These are phyloP conservation scores for Acholoe squamosa DNA, from an alignment of 2,888 invertebrate species.

Conservation along the genomic window DNA sequence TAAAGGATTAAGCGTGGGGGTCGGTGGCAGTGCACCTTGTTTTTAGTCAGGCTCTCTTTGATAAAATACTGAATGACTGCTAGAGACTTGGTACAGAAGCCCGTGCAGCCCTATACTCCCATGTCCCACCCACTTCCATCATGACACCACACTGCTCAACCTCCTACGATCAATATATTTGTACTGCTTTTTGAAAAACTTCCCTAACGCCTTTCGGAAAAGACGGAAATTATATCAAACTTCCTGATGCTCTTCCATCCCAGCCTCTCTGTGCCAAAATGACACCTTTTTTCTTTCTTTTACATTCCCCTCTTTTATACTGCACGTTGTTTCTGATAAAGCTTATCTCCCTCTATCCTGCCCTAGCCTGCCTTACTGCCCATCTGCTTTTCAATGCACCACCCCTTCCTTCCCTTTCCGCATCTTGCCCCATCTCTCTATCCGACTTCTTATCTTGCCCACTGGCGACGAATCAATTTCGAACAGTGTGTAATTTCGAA, in stretches of 20 bases:
- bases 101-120: neutral
- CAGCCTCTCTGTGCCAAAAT: neutral
- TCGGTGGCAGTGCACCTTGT: neutral
- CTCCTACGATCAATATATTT: neutral
- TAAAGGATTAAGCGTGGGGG: neutral
- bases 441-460: too few relatives aligned
- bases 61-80: neutral
- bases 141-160: too few relatives aligned
- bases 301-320: neutral
- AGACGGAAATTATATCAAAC: neutral
- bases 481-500: too few relatives aligned
- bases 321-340: too few relatives aligned
- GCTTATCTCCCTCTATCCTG: too few relatives aligned
- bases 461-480: too few relatives aligned
- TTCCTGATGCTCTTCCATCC: neutral
- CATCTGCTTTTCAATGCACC: too few relatives aligned
- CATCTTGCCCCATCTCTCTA: too few relatives aligned
- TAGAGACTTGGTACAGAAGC: neutral
- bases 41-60: neutral
- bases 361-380: too few relatives aligned
- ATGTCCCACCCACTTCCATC: neutral
- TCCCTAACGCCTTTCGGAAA: neutral
- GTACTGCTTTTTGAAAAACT: constrained; percentile 27
- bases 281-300: neutral
- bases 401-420: too few relatives aligned